Percentiles rank a stretch among this genome's conserved stretches.
Conservation (phyloP, 2,888 invertebrate species). For the Icerya purchasi region DNA sequence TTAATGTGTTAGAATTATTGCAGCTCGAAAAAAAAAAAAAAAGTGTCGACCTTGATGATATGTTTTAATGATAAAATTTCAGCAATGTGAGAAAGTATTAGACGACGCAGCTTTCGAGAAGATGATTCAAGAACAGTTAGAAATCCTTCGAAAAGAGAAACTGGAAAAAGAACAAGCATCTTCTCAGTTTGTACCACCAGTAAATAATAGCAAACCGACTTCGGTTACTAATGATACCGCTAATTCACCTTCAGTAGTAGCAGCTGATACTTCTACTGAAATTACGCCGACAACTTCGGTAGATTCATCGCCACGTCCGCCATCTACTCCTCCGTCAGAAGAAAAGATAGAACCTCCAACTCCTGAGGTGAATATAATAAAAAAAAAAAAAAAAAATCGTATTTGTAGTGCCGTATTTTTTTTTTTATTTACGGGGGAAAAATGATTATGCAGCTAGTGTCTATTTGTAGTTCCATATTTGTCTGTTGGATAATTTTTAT, state of each 20-base stretch:
- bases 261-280: slow-evolving; percentile 1
- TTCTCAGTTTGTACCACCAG: slow-evolving; percentile 3
- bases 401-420: too few relatives aligned
- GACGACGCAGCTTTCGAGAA: slow-evolving; percentile 81
- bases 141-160: slow-evolving; percentile 28
- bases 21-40: too few relatives aligned
- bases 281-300: neutral
- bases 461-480: neutral
- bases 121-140: slow-evolving; percentile 72
- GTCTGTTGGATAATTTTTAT: neutral
- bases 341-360: neutral
- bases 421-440: too few relatives aligned
- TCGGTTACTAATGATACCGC: slow-evolving; percentile 11
- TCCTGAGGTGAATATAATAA: neutral
- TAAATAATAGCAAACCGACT: slow-evolving; percentile 7
- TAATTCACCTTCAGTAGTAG: slow-evolving; percentile 8
- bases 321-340: neutral
- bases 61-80: too few relatives aligned
- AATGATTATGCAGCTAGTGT: too few relatives aligned
- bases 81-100: slow-evolving; percentile 75
- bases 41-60: too few relatives aligned
- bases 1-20: too few relatives aligned
- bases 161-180: slow-evolving; percentile 15
- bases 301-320: neutral
- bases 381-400: too few relatives aligned